A percentile compares a stretch with the other conserved stretches of the same genome.
phyloP scores from a whole-genome alignment of 2,113 vertebrate species.

The Sminthopsis crassicaudata region DNA sequence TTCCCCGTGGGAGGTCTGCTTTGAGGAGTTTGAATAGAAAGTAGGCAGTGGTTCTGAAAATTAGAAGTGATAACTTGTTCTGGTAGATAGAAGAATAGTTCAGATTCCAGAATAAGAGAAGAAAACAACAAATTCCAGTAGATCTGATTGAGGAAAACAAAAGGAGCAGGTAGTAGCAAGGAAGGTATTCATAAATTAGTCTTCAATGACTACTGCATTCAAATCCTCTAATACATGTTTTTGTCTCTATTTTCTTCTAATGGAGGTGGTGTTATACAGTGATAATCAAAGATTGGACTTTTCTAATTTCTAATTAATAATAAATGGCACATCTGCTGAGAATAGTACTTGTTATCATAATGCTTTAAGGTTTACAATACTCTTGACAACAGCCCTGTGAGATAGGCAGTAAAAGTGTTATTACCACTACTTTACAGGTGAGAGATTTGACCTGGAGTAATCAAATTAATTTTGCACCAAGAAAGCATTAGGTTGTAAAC shows the following conservation, averaged over 20 bases:
- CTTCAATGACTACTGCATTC: background rate
- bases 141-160: background rate
- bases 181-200: background rate
- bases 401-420: background rate
- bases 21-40: background rate
- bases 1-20: background rate
- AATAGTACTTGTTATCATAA: background rate
- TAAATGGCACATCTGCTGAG: background rate
- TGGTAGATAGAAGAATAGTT: background rate
- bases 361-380: background rate
- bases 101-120: background rate
- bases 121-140: background rate
- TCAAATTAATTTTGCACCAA: background rate
- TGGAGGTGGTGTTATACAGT: background rate
- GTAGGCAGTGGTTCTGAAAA: background rate
- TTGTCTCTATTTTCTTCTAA: background rate
- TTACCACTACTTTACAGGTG: background rate
- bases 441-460: background rate
- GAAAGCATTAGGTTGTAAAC: background rate
- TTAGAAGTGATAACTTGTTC: background rate
- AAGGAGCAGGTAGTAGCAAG: background rate
- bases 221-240: background rate
- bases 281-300: background rate
- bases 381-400: background rate
- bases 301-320: background rate